These are phyloP conservation scores for Mormyrops boulengeri DNA, from an alignment of 2,797 vertebrate species.

Conservation along the genomic window DNA sequence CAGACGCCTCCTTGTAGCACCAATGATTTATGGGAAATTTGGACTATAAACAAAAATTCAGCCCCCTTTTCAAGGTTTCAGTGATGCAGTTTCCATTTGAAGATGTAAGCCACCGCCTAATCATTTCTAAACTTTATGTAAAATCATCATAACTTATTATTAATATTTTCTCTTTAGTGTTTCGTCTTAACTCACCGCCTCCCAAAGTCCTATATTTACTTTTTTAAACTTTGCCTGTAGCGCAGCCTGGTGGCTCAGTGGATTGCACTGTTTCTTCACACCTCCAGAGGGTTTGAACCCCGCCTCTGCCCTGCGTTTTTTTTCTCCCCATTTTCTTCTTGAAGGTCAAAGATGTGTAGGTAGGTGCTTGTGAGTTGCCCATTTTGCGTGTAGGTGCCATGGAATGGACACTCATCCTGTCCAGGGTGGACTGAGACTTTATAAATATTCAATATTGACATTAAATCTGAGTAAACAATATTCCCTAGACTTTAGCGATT, in stretches of 20 bases:
- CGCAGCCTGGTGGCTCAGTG: background rate
- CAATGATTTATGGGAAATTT: background rate
- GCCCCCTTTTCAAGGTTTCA: background rate
- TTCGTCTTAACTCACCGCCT: background rate
- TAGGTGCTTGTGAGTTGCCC: background rate
- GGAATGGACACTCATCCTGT: background rate
- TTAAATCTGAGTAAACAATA: background rate
- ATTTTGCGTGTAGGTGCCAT: background rate
- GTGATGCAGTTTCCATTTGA: background rate
- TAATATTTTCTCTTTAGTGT: background rate
- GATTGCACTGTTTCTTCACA: background rate
- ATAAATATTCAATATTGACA: background rate
- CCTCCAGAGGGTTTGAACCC: background rate
- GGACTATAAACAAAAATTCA: background rate
- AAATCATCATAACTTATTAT: background rate
- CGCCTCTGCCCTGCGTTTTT: background rate
- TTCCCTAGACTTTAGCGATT: background rate
- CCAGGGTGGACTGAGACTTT: background rate
- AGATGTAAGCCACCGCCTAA: background rate
- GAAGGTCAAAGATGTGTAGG: background rate
- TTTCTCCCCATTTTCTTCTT: background rate
- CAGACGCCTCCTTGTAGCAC: background rate
- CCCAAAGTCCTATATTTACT: background rate
- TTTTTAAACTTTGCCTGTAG: background rate
- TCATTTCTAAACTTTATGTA: background rate